phyloP scores from a whole-genome alignment of 1,140 invertebrate genomes.

The Zaprionus davidi region DNA sequence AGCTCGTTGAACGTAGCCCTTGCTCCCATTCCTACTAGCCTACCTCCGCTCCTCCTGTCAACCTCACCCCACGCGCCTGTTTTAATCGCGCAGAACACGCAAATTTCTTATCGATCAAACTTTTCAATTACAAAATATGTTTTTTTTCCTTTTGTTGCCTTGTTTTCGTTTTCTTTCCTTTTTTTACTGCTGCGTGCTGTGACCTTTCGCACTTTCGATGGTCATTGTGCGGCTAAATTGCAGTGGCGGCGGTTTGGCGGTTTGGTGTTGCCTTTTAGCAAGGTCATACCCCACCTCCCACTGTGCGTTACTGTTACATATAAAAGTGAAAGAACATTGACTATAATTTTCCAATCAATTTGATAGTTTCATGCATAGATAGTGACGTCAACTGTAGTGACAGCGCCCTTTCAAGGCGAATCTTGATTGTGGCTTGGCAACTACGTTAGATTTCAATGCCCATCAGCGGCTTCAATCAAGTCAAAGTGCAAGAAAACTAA shows the following conservation, averaged over 20 bases:
- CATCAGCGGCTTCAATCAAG: slow-evolving; percentile 53
- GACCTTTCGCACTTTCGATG: slow-evolving; percentile 54
- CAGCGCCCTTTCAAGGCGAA: slow-evolving; percentile 42
- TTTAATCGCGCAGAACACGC: slow-evolving; percentile 46
- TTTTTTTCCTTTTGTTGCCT: slow-evolving; percentile 28
- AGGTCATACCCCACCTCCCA: slow-evolving; percentile 43
- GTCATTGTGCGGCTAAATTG: slow-evolving; percentile 51
- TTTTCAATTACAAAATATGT: slow-evolving; percentile 58
- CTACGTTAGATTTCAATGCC: slow-evolving; percentile 28
- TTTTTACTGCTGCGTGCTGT: slow-evolving; percentile 51
- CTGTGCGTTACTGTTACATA: neutral
- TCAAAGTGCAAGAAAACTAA: slow-evolving; percentile 57
- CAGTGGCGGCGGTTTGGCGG: slow-evolving; percentile 34
- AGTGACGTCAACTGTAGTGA: slow-evolving; percentile 33
- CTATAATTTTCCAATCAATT: slow-evolving; percentile 25
- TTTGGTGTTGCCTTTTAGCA: slow-evolving; percentile 40
- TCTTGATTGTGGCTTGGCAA: slow-evolving; percentile 25
- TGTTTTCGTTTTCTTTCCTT: slow-evolving; percentile 32
- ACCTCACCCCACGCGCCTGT: no score
- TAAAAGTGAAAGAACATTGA: neutral
- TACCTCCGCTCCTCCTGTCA: neutral
- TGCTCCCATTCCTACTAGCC: slow-evolving; percentile 41
- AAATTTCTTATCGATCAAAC: slow-evolving; percentile 80
- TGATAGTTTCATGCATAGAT: neutral
- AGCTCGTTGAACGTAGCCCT: slow-evolving; percentile 35